Conservation (phyloP, 2,797 vertebrate species). For the Myripristis jacobus region DNA sequence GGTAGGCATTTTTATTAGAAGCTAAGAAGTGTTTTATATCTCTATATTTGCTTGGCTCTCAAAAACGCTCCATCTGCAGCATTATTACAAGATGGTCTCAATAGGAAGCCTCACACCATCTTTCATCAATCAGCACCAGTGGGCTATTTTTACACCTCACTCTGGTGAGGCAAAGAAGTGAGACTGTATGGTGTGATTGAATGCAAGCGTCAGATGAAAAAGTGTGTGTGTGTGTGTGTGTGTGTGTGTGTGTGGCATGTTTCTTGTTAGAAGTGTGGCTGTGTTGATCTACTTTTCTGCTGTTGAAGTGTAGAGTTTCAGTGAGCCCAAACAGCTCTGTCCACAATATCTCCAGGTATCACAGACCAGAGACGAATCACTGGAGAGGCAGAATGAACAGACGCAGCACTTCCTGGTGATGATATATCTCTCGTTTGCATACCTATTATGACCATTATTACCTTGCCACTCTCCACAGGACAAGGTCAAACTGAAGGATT, state of each 20-base stretch:
- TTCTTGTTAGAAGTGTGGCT: slow-evolving; percentile 12
- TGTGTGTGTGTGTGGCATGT: slow-evolving; percentile 13
- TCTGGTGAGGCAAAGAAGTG: slow-evolving; percentile 32
- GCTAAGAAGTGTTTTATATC: slow-evolving; percentile 51
- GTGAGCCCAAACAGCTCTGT: slow-evolving; percentile 1
- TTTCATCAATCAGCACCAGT: slow-evolving; percentile 65
- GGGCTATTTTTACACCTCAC: slow-evolving; percentile 66
- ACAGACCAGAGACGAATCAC: neutral
- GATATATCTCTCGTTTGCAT: neutral
- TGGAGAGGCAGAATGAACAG: neutral
- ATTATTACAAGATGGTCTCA: slow-evolving; percentile 62
- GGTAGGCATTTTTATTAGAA: slow-evolving; percentile 48
- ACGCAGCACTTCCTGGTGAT: neutral
- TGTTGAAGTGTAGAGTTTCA: slow-evolving; percentile 25
- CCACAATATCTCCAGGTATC: neutral
- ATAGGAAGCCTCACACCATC: slow-evolving; percentile 56
- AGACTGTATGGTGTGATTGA: slow-evolving; percentile 40
- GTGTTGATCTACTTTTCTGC: neutral
- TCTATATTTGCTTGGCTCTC: slow-evolving; percentile 66
- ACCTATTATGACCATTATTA: neutral
- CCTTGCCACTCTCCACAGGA: neutral
- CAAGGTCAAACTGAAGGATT: neutral
- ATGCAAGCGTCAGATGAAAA: slow-evolving; percentile 23
- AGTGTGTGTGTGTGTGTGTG: slow-evolving; percentile 1
- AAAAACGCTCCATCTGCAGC: slow-evolving; percentile 59